phyloP scores from a whole-genome alignment of 2,888 invertebrate species.

The Folsomia manolachei region DNA sequence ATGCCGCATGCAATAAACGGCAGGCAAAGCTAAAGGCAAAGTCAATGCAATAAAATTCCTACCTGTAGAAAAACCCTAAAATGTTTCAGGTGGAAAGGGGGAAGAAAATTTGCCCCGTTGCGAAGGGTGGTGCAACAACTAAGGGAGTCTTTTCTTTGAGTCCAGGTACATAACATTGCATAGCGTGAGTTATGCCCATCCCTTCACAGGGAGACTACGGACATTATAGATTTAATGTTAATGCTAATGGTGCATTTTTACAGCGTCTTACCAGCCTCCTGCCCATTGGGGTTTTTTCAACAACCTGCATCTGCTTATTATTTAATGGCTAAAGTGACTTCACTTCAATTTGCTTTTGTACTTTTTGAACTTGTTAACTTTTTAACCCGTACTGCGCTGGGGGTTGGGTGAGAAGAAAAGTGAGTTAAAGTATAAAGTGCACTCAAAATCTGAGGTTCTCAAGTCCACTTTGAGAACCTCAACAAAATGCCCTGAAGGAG shows the following conservation, averaged over 20 bases:
- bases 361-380: slow-evolving; percentile 2
- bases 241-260: slow-evolving; percentile 10
- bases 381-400: neutral
- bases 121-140: neutral
- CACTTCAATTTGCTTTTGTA: neutral
- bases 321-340: neutral
- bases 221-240: slow-evolving; percentile 8
- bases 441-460: neutral
- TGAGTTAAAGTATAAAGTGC: too few relatives aligned
- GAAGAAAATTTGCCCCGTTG: neutral
- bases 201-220: neutral
- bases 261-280: neutral
- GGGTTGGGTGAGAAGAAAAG: neutral
- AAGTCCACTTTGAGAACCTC: too few relatives aligned
- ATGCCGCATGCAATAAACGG: too few relatives aligned
- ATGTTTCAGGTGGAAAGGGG: neutral
- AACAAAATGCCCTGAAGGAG: slow-evolving; percentile 32
- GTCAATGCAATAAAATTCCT: too few relatives aligned
- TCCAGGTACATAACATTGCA: too few relatives aligned
- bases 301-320: too few relatives aligned
- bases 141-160: too few relatives aligned
- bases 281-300: neutral
- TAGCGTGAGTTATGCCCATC: neutral
- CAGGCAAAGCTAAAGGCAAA: too few relatives aligned
- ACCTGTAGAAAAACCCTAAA: neutral